These are phyloP conservation scores for Drosophila limbata DNA, from an alignment of 2,888 invertebrate genomes.

Conservation along the genomic window DNA sequence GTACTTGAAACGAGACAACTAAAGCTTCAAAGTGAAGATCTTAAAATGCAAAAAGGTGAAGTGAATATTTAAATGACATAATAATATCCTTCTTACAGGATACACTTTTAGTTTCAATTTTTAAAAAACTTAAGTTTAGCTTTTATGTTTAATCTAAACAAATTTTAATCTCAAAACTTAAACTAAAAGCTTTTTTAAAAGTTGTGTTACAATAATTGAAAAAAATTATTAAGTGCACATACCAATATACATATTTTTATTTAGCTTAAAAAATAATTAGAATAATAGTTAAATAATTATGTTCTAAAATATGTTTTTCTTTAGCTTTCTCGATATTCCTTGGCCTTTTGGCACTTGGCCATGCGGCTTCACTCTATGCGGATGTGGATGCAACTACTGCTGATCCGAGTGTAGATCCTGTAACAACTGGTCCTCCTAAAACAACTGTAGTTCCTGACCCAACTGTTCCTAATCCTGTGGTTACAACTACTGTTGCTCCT, in stretches of 20 bases:
- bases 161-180: no score
- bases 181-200: no score
- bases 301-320: background rate
- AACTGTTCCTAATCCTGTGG: background rate
- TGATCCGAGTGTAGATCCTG: background rate
- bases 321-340: conserved; percentile 49
- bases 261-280: no score
- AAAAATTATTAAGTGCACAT: no score
- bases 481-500: background rate
- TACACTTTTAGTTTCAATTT: no score
- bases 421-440: no score
- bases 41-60: conserved; percentile 67
- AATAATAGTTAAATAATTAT: no score
- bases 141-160: no score
- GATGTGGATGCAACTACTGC: background rate
- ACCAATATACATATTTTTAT: no score
- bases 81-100: no score
- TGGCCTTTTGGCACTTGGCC: conserved; percentile 50
- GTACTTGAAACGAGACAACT: conserved; percentile 22
- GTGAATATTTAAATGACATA: background rate
- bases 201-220: no score
- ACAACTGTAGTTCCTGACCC: background rate
- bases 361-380: conserved; percentile 19
- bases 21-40: conserved; percentile 13
- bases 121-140: no score